These are phyloP conservation scores for Brachyhypopomus gauderio DNA, from an alignment of 2,113 vertebrate species.

Conservation along the genomic window DNA sequence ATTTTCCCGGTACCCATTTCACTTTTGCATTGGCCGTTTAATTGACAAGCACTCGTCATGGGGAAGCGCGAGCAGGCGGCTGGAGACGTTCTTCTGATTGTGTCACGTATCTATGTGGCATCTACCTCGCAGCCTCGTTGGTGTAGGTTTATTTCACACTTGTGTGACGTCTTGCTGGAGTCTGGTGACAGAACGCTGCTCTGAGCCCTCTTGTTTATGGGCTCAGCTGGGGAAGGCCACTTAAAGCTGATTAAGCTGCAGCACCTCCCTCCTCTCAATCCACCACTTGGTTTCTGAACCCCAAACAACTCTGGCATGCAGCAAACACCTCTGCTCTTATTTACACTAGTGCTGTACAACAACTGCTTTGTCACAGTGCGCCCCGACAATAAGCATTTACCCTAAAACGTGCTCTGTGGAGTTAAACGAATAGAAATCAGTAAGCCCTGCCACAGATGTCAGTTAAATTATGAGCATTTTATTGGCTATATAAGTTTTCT, in stretches of 20 bases:
- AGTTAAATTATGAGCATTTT: background rate
- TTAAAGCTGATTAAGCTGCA: slow-evolving; percentile 44
- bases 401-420: background rate
- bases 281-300: slow-evolving; percentile 4
- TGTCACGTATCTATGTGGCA: background rate
- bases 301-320: slow-evolving; percentile 8
- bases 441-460: background rate
- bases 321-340: slow-evolving; percentile 2
- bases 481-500: background rate
- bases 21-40: background rate
- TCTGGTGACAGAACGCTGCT: background rate
- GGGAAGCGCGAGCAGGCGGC: background rate
- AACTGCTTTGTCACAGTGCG: slow-evolving; percentile 26
- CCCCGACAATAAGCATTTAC: background rate
- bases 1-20: background rate
- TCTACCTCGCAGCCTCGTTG: background rate
- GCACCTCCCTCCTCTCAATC: background rate
- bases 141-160: background rate
- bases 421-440: background rate
- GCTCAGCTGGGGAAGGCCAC: slow-evolving; percentile 25
- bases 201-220: slow-evolving; percentile 18
- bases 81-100: background rate
- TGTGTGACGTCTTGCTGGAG: background rate
- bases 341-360: background rate
- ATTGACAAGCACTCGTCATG: background rate